phyloP scores from a whole-genome alignment of 2,113 vertebrate species.

The Protobothrops flavoviridis region DNA sequence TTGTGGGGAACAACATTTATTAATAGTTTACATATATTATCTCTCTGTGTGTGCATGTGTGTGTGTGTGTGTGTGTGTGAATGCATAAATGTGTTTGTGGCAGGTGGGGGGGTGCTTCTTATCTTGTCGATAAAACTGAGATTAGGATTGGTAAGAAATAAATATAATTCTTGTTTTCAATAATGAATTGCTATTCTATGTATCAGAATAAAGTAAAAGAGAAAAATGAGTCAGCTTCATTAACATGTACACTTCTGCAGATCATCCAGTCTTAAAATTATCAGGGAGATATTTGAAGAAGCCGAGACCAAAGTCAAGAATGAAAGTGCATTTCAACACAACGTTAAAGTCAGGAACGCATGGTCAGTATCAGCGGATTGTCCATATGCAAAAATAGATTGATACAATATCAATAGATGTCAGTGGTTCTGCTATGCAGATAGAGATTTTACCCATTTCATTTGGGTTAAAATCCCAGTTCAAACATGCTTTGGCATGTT shows the following conservation, averaged over 20 bases:
- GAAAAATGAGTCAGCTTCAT: neutral
- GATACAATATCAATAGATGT: neutral
- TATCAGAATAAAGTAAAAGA: neutral
- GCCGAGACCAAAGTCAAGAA: accelerated
- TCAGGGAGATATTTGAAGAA: accelerated
- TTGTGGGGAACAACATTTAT: neutral
- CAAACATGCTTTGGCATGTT: neutral
- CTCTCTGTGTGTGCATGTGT: neutral
- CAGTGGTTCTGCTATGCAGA: neutral
- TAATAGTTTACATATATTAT: neutral
- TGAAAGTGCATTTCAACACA: neutral
- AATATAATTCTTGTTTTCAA: neutral
- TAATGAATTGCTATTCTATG: neutral
- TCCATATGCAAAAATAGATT: neutral
- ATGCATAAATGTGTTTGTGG: neutral
- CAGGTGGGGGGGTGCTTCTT: neutral
- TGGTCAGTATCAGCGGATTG: neutral
- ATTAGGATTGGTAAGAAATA: neutral
- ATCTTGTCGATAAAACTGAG: neutral
- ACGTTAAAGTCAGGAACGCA: neutral
- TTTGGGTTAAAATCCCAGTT: neutral
- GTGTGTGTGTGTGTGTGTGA: neutral
- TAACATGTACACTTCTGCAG: neutral
- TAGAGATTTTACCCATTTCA: neutral
- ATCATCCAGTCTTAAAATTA: accelerated